Conservation (phyloP, 2,888 invertebrate genomes). For the Cantharis flavilabris region DNA sequence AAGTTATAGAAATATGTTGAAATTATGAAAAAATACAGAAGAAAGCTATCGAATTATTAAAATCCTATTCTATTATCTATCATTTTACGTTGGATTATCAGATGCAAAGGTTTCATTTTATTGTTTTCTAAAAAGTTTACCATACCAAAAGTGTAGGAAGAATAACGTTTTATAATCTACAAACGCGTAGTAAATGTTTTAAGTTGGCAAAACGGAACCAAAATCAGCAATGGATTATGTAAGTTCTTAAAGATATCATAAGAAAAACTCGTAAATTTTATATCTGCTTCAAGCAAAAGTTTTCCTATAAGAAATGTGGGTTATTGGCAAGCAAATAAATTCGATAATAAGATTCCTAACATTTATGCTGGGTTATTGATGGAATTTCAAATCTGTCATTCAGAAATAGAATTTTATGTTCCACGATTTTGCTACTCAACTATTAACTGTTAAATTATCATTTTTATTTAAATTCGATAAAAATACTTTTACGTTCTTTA, state of each 20-base stretch:
- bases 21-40: not conserved
- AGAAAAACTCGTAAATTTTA: slow-evolving; percentile 29
- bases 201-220: slow-evolving; percentile 15
- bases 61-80: not conserved
- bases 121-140: not conserved
- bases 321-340: slow-evolving; percentile 30
- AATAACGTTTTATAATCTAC: slow-evolving; percentile 12
- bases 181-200: slow-evolving; percentile 14
- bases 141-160: not conserved
- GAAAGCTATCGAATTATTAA: not conserved
- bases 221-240: slow-evolving; percentile 21
- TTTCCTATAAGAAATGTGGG: slow-evolving; percentile 24
- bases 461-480: slow-evolving; percentile 11
- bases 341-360: slow-evolving; percentile 28
- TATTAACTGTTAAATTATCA: slow-evolving; percentile 8
- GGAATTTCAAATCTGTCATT: slow-evolving; percentile 25
- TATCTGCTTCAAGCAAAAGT: slow-evolving; percentile 25
- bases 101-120: not conserved
- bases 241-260: slow-evolving; percentile 22
- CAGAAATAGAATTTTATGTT: slow-evolving; percentile 16
- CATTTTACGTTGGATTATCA: not conserved
- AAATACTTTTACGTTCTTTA: not conserved
- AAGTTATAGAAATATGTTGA: not conserved
- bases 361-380: slow-evolving; percentile 22
- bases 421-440: slow-evolving; percentile 10